Conservation (phyloP, 2,113 vertebrate species). For the Alligator mississippiensis region DNA sequence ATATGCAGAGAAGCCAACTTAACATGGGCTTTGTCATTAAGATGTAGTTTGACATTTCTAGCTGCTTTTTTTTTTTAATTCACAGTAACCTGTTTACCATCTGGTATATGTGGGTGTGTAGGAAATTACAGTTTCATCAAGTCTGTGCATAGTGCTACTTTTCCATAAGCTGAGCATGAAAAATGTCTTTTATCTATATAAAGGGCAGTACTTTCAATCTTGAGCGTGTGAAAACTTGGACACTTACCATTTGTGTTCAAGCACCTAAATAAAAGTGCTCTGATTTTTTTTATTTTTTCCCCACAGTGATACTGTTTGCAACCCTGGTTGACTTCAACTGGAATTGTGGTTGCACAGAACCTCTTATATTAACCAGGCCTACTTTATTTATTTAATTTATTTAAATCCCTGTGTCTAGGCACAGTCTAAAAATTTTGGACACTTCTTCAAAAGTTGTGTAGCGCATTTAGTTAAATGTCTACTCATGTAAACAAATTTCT, state of each 20-base stretch:
- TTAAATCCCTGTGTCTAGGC: background rate
- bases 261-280: background rate
- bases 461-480: background rate
- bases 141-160: background rate
- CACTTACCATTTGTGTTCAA: background rate
- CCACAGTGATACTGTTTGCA: background rate
- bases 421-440: background rate
- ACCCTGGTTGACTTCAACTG: background rate
- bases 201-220: conserved; percentile 30
- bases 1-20: conserved; percentile 76
- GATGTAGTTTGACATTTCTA: conserved; percentile 63
- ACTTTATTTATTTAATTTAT: background rate
- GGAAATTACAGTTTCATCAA: conserved; percentile 34
- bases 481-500: background rate
- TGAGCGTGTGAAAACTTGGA: background rate
- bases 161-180: conserved; percentile 37
- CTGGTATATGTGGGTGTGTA: conserved; percentile 63
- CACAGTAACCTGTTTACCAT: conserved; percentile 63
- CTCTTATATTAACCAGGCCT: background rate
- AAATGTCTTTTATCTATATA: background rate
- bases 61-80: conserved; percentile 54
- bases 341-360: background rate
- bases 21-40: conserved; percentile 67
- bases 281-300: background rate
- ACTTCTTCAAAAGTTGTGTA: background rate